Percentiles rank a stretch among this genome's conserved stretches.
Evolutionary conservation across 2,888 invertebrate species (phyloP).

Genomic region (Drosophila pseudotakahashii): DNA sequence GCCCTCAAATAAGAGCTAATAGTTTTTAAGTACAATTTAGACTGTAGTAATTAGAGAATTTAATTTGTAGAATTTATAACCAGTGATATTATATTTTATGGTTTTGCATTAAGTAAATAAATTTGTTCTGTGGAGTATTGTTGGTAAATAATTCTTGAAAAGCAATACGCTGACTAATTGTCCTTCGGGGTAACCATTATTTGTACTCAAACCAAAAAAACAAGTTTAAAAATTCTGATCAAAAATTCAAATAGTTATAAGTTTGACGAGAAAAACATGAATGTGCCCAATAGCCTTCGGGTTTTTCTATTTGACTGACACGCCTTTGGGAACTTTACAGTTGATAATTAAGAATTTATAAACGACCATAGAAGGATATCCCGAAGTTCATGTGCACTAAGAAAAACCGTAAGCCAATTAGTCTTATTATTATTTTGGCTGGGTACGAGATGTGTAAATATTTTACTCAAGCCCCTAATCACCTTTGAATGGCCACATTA

Average conservation of each 20-base stretch:
- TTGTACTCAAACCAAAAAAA: slow-evolving; percentile 31
- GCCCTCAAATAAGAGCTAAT: slow-evolving; percentile 47
- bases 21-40: neutral
- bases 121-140: slow-evolving; percentile 19
- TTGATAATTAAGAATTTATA: slow-evolving; percentile 67
- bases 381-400: slow-evolving; percentile 46
- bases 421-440: neutral
- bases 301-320: slow-evolving; percentile 21
- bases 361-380: neutral
- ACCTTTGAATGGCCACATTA: slow-evolving; percentile 60
- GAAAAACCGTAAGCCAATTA: slow-evolving; percentile 16
- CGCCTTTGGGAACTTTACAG: slow-evolving; percentile 68
- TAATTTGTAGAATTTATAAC: slow-evolving; percentile 52
- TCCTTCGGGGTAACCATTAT: slow-evolving; percentile 48
- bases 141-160: neutral
- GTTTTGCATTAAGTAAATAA: slow-evolving; percentile 48
- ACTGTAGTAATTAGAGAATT: slow-evolving; percentile 50
- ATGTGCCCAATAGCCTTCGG: slow-evolving; percentile 12
- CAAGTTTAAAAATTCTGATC: slow-evolving; percentile 38
- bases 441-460: slow-evolving; percentile 55
- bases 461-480: slow-evolving; percentile 61
- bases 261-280: slow-evolving; percentile 9
- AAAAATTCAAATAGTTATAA: slow-evolving; percentile 54
- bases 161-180: neutral
- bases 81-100: slow-evolving; percentile 73